A percentile compares a stretch with the other conserved stretches of the same genome.
phyloP scores from a whole-genome alignment of 2,888 invertebrate species.

The Lymantria dispar region DNA sequence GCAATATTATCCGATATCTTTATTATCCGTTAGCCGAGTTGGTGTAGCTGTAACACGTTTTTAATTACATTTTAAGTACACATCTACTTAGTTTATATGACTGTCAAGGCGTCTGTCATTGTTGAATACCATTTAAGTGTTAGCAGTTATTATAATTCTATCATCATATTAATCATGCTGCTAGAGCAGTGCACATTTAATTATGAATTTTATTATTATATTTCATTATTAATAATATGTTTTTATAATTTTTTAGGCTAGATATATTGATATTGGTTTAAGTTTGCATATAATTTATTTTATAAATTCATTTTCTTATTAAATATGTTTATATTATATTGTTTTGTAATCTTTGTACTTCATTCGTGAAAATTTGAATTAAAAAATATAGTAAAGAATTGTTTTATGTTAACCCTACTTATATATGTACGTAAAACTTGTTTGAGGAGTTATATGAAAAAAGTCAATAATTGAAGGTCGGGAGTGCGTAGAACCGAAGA shows the following conservation, averaged over 20 bases:
- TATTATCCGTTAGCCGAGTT: constrained; percentile 52
- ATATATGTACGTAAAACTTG: constrained; percentile 38
- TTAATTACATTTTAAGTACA: constrained; percentile 66
- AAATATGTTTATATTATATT: too few relatives aligned
- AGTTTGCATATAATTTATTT: too few relatives aligned
- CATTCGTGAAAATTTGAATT: too few relatives aligned
- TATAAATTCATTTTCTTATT: too few relatives aligned
- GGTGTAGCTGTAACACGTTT: constrained; percentile 60
- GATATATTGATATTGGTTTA: too few relatives aligned
- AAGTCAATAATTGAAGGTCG: constrained; percentile 59
- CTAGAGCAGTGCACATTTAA: neutral
- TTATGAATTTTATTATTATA: neutral
- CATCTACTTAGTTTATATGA: constrained; percentile 45
- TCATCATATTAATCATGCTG: constrained; percentile 37
- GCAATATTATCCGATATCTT: constrained; percentile 65
- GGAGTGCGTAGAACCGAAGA: constrained; percentile 50
- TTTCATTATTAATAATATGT: too few relatives aligned
- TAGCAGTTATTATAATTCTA: constrained; percentile 19
- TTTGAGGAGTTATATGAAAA: constrained; percentile 49
- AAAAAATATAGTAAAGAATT: too few relatives aligned
- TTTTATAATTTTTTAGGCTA: too few relatives aligned
- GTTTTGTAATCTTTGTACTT: too few relatives aligned
- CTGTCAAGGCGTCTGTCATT: constrained; percentile 41
- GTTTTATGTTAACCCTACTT: too few relatives aligned
- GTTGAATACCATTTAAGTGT: constrained; percentile 41